Conservation (phyloP, 2,888 invertebrate species). For the Ormyrus pomaceus region DNA sequence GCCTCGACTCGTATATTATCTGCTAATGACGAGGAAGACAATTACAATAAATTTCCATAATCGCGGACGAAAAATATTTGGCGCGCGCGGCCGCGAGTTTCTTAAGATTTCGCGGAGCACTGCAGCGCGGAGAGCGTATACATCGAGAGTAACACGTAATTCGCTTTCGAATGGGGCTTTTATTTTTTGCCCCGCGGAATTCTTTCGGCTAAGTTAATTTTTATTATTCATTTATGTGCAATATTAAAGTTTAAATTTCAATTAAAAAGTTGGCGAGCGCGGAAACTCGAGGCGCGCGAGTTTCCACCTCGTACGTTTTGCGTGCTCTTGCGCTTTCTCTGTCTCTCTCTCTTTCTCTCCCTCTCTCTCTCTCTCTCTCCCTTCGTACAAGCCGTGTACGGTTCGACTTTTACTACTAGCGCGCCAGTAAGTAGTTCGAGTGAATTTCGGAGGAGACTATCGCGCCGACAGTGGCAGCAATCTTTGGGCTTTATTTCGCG, state of each 20-base stretch:
- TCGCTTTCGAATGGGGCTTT: not conserved
- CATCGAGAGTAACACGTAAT: not conserved
- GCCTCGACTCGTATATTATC: too few relatives aligned
- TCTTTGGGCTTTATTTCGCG: not conserved
- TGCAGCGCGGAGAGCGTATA: too few relatives aligned
- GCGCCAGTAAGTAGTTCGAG: constrained; percentile 20
- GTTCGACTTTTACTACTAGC: constrained; percentile 36
- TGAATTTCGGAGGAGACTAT: constrained; percentile 33
- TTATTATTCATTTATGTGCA: constrained; percentile 33
- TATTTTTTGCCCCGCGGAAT: not conserved
- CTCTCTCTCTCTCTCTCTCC: too few relatives aligned
- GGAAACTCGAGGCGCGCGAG: constrained; percentile 10
- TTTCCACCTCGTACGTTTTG: constrained; percentile 15
- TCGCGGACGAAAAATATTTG: too few relatives aligned
- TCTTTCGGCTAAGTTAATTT: constrained; percentile 29
- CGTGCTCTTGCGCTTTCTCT: constrained; percentile 8
- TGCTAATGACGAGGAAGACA: too few relatives aligned
- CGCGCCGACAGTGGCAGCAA: not conserved
- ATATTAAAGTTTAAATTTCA: constrained; percentile 43
- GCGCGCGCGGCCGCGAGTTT: too few relatives aligned
- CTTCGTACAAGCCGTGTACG: not conserved
- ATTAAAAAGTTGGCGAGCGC: constrained; percentile 34
- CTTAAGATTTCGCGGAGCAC: too few relatives aligned
- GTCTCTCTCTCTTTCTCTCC: too few relatives aligned
- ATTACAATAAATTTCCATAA: too few relatives aligned